phyloP scores from a whole-genome alignment of 2,113 vertebrate species.

The Pedionomus torquatus region DNA sequence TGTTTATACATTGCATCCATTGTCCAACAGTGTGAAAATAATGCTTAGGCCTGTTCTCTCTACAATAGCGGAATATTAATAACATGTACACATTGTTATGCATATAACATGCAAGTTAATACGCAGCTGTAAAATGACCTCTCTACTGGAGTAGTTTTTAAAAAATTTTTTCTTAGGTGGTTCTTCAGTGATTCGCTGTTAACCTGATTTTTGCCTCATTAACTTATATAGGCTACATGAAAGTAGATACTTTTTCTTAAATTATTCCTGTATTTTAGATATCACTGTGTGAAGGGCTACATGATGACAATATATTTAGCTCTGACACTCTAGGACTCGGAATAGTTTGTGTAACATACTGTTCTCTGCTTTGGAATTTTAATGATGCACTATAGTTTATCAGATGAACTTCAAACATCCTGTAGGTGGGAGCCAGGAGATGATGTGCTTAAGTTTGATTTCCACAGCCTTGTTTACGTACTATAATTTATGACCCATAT shows the following conservation, averaged over 20 bases:
- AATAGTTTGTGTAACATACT: background rate
- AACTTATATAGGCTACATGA: background rate
- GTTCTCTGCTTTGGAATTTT: constrained; percentile 1
- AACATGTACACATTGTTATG: rapidly evolving
- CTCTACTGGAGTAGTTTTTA: background rate
- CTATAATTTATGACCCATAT: background rate
- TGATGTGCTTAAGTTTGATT: background rate
- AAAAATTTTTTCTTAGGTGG: background rate
- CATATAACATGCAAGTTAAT: background rate
- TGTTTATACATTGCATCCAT: background rate
- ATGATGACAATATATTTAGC: background rate
- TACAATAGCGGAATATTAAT: background rate
- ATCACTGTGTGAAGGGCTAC: background rate
- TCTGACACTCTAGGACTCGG: background rate
- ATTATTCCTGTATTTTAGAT: background rate
- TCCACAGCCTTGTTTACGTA: background rate
- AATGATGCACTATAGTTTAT: background rate
- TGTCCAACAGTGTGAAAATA: background rate
- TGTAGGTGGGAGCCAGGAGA: constrained; percentile 11
- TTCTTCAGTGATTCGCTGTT: background rate
- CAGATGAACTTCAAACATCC: constrained; percentile 12
- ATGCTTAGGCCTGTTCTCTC: background rate
- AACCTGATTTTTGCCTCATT: background rate
- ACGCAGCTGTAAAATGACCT: background rate
- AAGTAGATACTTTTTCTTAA: background rate